Base-by-base conservation (phyloP, 2,797 vertebrate genomes). In the Chromis chromis region DNA sequence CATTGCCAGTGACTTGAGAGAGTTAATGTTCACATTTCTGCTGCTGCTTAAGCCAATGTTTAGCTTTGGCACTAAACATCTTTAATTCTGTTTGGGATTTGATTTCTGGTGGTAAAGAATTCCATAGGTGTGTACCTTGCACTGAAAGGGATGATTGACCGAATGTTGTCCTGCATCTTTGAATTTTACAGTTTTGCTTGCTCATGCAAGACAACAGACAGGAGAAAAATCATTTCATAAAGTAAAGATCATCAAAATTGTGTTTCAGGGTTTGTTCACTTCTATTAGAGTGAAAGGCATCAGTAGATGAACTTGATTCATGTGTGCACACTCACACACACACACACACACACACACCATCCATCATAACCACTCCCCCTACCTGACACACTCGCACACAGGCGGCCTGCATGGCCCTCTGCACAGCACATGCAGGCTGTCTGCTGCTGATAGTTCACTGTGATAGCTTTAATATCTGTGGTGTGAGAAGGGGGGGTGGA, bases 391-490 rank as follows among this genome's bases (percentile, higher is more conserved):
- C 50, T 48, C 31, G 1, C 71, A 60, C 74, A 76, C 72, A 76
- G 44, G 55, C 9, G 68, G 66, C 82, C 90, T 87, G 87, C 80
- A 81, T 83, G 75, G 61, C 69, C 40, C 50, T 55, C 9, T 22
- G 9, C 33, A 50, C 55, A 40, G 36, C 60, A 46, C 76, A 86
- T 88, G 79, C 89, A 88, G 82, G 86, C 70, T 56, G 74, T 59
- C 46, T 84, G 78, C 63, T 78, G 69, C 79, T 83, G 91, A 91
- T 91, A 81, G 57, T 16, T 77, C 28, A 17, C 66, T 16, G 33
- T 49, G 89, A 93, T 92, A 90, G 79, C 76, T 85, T 73, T 74
- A 81, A 79, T 83, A 83, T 86, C 50, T 76, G 17, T 21, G 22
- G 24, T 12, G 46, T 39, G 49, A 65, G 57, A 25, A n/a, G n/a